Evolutionary conservation across 2,888 invertebrate genomes (phyloP), one percentile per base, ranked within the genome.

Genomic region (Drosophila prostipennis): DNA sequence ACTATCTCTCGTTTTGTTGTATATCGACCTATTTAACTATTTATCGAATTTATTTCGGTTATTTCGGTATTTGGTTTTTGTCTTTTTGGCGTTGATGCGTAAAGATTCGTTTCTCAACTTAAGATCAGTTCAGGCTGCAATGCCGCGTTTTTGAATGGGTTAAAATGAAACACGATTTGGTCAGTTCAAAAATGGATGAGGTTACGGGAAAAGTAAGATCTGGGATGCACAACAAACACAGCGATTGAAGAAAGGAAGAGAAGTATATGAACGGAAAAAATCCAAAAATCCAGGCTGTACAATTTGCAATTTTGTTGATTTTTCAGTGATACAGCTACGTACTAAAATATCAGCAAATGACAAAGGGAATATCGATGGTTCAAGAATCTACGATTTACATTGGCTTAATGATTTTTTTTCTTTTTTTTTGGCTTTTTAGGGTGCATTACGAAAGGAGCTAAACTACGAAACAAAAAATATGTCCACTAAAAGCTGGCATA

Each of bases 41-140:
- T 43, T n/a, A 19, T 42, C n/a, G 32, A 64, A 39, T 43, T 71
- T 39, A 6, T 43, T 48, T 69, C 46, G 16, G 19, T 63, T 48
- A 37, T n/a, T n/a, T 48, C 23, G 26, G 26, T 26, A 26, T 26
- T 26, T 26, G 2, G 26, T 43, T 14, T 45, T 48, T 46, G 34
- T 34, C 29, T 36, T 69, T 19, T 57, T 39, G 51, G 45, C 51
- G 51, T 23, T n/a, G 63, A 36, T 74, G 65, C 57, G 63, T 71
- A 55, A 53, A 53, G 49, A 49, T 69, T 71, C 63, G 54, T 46
- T 46, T 71, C 55, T 63, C 51, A 39, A 51, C 29, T 71, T 36
- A 64, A 75, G 61, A 71, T 84, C 81, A 79, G 79, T 84, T 82
- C 80, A 77, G 80, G 82, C 82, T 82, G 83, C 78, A 85, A 82